Evolutionary conservation across 2,797 vertebrate species (phyloP).

Genomic region (Pangasius larnaudii): DNA sequence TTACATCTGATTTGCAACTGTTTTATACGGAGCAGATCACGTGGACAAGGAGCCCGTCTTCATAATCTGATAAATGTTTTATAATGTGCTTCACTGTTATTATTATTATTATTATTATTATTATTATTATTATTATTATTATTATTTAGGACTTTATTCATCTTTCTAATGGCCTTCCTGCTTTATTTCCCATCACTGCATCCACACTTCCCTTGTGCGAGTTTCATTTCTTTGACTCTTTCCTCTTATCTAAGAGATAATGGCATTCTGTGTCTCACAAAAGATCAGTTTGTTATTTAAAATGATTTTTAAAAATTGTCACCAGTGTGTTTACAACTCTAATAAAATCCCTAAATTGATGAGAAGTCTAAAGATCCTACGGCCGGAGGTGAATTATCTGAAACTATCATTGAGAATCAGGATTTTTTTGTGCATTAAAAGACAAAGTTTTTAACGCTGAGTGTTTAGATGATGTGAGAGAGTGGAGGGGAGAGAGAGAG

Average conservation of each 20-base stretch:
- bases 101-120: no score
- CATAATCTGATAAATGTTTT: neutral
- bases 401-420: neutral
- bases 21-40: no score
- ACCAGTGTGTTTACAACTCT: neutral
- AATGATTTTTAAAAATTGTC: neutral
- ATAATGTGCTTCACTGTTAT: neutral
- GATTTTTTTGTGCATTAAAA: neutral
- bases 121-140: neutral
- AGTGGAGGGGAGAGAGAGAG: neutral
- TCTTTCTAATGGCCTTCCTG: neutral
- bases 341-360: neutral
- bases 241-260: no score
- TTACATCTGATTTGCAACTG: no score
- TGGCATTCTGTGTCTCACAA: no score
- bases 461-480: neutral
- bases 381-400: neutral
- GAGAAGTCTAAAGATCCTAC: neutral
- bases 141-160: neutral
- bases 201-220: neutral
- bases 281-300: no score
- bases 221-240: neutral
- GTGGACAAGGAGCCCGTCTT: no score
- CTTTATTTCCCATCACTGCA: neutral
- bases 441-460: no score